Conservation (phyloP, 1,140 invertebrate genomes). For the Lucilia sericata region DNA sequence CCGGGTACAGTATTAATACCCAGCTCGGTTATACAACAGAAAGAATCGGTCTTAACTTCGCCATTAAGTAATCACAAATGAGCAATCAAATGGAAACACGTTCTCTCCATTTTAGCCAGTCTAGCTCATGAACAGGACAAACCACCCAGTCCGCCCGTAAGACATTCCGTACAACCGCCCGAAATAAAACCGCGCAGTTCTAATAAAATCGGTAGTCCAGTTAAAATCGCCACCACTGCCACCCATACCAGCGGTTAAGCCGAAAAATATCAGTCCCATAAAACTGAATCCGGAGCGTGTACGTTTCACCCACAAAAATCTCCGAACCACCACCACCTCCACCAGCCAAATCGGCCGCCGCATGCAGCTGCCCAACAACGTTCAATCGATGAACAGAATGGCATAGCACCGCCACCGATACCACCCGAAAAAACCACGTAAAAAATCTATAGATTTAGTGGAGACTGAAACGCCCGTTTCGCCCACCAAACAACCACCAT, state of each 20-base stretch:
- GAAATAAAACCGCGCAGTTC: slow-evolving; percentile 64
- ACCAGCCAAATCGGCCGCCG: slow-evolving; percentile 63
- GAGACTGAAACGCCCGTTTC: slow-evolving; percentile 59
- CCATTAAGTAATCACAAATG: slow-evolving; percentile 34
- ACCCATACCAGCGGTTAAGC: slow-evolving; percentile 65
- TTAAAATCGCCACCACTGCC: slow-evolving; percentile 64
- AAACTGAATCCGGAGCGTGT: slow-evolving; percentile 55
- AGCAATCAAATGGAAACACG: slow-evolving; percentile 38
- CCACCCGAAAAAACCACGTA: slow-evolving; percentile 64
- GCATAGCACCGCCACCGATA: slow-evolving; percentile 51
- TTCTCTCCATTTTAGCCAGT: slow-evolving; percentile 46
- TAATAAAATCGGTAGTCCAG: slow-evolving; percentile 63
- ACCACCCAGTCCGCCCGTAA: slow-evolving; percentile 57
- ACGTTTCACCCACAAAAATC: slow-evolving; percentile 60
- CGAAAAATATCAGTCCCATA: slow-evolving; percentile 62
- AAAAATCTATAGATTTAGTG: slow-evolving; percentile 65
- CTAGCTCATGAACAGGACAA: slow-evolving; percentile 45
- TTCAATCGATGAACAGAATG: slow-evolving; percentile 52
- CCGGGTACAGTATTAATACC: slow-evolving; percentile 64
- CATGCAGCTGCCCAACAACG: slow-evolving; percentile 59
- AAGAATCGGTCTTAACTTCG: neutral
- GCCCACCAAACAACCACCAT: slow-evolving; percentile 46
- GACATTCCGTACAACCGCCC: slow-evolving; percentile 56
- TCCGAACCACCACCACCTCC: slow-evolving; percentile 55
- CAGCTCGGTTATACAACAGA: slow-evolving; percentile 48